Evolutionary conservation across 2,888 invertebrate species (phyloP).

Genomic region (Zaprionus lineosus): DNA sequence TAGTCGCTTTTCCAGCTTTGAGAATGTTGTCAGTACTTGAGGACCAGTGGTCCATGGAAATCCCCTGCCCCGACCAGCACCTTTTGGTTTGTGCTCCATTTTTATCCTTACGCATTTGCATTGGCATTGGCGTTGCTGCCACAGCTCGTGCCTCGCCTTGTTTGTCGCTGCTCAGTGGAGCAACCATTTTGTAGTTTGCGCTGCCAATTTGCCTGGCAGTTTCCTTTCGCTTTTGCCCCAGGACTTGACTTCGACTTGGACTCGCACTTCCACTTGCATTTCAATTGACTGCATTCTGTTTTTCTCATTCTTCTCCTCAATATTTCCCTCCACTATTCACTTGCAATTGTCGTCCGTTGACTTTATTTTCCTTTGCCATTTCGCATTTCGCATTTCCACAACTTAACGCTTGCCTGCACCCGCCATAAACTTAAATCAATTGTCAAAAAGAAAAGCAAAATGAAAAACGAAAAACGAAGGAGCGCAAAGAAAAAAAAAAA

Average conservation of each 20-base stretch:
- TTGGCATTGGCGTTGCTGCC: neutral
- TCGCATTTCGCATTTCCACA: slow-evolving; percentile 39
- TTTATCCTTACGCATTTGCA: slow-evolving; percentile 39
- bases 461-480: neutral
- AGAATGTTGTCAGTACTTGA: slow-evolving; percentile 45
- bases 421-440: slow-evolving; percentile 55
- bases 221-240: slow-evolving; percentile 43
- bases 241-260: slow-evolving; percentile 46
- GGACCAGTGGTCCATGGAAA: neutral
- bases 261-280: slow-evolving; percentile 45
- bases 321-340: slow-evolving; percentile 6
- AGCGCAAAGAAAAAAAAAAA: neutral
- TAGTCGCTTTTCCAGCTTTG: slow-evolving; percentile 33
- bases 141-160: slow-evolving; percentile 15
- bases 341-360: slow-evolving; percentile 36
- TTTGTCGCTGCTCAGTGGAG: slow-evolving; percentile 64
- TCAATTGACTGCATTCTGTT: slow-evolving; percentile 65
- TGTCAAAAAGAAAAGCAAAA: slow-evolving; percentile 21
- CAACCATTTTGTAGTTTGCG: slow-evolving; percentile 71
- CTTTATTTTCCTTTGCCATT: slow-evolving; percentile 47
- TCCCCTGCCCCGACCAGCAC: neutral
- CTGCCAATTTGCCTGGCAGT: slow-evolving; percentile 68
- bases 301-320: slow-evolving; percentile 1
- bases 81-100: slow-evolving; percentile 1
- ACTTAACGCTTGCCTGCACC: slow-evolving; percentile 52